Evolutionary conservation across 2,888 invertebrate genomes (phyloP).

Genomic region (Sminthurides aquaticus): DNA sequence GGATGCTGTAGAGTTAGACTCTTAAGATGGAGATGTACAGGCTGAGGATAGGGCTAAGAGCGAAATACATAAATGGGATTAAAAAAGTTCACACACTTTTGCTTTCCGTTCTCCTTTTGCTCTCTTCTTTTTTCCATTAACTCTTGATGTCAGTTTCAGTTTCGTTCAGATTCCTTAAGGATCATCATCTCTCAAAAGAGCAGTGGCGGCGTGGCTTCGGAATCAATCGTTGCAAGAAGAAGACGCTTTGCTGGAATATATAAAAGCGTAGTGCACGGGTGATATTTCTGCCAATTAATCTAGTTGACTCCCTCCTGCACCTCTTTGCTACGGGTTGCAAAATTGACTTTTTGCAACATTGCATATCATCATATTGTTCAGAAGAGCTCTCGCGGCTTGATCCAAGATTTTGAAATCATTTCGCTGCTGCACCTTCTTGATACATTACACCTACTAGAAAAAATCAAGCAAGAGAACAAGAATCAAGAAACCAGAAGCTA

Average conservation of each 20-base stretch:
- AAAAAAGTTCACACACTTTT: slow-evolving; percentile 21
- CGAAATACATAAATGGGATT: background rate
- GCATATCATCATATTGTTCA: too few relatives aligned
- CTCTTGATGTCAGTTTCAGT: slow-evolving; percentile 22
- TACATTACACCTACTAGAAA: background rate
- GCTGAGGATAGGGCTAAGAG: too few relatives aligned
- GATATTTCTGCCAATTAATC: background rate
- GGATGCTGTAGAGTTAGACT: too few relatives aligned
- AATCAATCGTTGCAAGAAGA: too few relatives aligned
- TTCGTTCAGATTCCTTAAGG: slow-evolving; percentile 14
- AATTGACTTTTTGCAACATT: background rate
- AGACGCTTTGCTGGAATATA: too few relatives aligned
- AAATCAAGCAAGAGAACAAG: too few relatives aligned
- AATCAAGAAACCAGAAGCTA: too few relatives aligned
- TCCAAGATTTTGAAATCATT: background rate
- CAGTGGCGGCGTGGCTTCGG: too few relatives aligned
- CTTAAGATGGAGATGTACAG: too few relatives aligned
- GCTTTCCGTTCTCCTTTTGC: slow-evolving; percentile 21
- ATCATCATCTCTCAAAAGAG: slow-evolving; percentile 2
- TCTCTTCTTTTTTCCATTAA: slow-evolving; percentile 6
- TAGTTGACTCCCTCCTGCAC: background rate
- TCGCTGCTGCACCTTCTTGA: background rate
- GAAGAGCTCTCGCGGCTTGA: too few relatives aligned
- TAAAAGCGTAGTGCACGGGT: too few relatives aligned
- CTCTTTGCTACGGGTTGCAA: background rate